These are phyloP conservation scores for Denticeps clupeoides DNA, from an alignment of 2,797 vertebrate genomes.

Conservation along the genomic window DNA sequence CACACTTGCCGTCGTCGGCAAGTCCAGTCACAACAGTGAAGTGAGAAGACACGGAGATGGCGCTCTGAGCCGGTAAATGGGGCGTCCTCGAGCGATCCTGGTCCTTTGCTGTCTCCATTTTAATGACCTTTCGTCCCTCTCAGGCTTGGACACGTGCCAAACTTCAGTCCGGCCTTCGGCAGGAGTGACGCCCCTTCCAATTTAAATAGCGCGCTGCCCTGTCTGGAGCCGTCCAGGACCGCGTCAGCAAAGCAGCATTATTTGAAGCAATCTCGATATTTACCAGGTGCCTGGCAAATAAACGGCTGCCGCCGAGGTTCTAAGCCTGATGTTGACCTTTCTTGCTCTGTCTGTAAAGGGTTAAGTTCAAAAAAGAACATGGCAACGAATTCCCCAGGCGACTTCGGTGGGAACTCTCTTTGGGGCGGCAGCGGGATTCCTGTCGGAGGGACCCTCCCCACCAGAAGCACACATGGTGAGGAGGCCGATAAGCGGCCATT, in stretches of 20 bases:
- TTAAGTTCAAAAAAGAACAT: conserved; percentile 72
- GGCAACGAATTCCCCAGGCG: conserved; percentile 65
- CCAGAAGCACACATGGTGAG: conserved; percentile 74
- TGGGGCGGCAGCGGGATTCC: conserved; percentile 72
- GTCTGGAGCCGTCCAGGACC: conserved; percentile 62
- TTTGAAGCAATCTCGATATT: conserved; percentile 82
- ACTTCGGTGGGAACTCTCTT: conserved; percentile 53
- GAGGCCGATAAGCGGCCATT: neutral
- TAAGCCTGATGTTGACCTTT: too few relatives aligned
- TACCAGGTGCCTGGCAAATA: conserved; percentile 69
- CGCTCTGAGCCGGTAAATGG: conserved; percentile 60
- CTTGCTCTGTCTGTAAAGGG: conserved; percentile 46
- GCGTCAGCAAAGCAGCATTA: conserved; percentile 86
- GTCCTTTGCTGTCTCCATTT: neutral
- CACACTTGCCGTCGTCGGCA: conserved; percentile 49
- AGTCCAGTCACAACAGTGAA: conserved; percentile 55
- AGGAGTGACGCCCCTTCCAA: conserved; percentile 63
- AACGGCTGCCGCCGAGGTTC: neutral
- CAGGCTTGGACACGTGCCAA: conserved; percentile 76
- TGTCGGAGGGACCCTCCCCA: conserved; percentile 61
- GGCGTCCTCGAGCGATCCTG: neutral
- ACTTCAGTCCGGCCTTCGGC: conserved; percentile 66
- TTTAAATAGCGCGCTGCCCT: conserved; percentile 53
- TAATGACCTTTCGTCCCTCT: neutral
- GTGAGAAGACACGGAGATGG: conserved; percentile 65